These are phyloP conservation scores for Eueremaeus valkanovi DNA, from an alignment of 2,888 invertebrate species.

Conservation along the genomic window DNA sequence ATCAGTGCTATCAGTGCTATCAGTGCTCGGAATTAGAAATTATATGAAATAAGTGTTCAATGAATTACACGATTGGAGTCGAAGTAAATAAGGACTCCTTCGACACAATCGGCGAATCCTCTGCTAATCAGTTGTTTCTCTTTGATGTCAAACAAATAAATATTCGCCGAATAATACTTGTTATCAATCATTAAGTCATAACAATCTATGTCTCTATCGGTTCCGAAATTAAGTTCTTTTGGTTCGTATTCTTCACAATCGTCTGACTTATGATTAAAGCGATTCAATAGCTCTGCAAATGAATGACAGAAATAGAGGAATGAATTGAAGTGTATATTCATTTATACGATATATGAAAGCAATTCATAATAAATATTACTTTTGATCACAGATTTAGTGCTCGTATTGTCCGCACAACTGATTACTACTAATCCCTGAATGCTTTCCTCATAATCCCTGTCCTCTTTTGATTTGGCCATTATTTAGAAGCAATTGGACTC, in stretches of 20 bases:
- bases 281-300: not conserved
- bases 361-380: not conserved
- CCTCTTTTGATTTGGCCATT: not conserved
- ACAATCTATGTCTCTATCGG: not conserved
- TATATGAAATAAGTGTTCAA: not conserved
- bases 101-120: conserved; percentile 52
- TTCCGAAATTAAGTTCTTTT: not conserved
- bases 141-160: conserved; percentile 59
- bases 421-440: not conserved
- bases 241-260: not conserved
- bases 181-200: not conserved
- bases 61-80: conserved; percentile 57
- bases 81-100: conserved; percentile 64
- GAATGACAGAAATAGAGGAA: too few relatives aligned
- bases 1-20: too few relatives aligned
- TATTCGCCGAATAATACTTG: conserved; percentile 66
- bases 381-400: not conserved
- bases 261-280: not conserved
- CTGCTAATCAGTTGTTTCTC: conserved; percentile 56
- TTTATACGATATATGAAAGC: not conserved
- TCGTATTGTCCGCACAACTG: not conserved
- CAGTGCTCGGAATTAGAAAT: too few relatives aligned
- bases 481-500: not conserved
- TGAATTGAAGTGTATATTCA: too few relatives aligned
- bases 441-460: not conserved